These are phyloP conservation scores for Brachionus angularis DNA, from an alignment of 1,140 invertebrate species.

Conservation along the genomic window DNA sequence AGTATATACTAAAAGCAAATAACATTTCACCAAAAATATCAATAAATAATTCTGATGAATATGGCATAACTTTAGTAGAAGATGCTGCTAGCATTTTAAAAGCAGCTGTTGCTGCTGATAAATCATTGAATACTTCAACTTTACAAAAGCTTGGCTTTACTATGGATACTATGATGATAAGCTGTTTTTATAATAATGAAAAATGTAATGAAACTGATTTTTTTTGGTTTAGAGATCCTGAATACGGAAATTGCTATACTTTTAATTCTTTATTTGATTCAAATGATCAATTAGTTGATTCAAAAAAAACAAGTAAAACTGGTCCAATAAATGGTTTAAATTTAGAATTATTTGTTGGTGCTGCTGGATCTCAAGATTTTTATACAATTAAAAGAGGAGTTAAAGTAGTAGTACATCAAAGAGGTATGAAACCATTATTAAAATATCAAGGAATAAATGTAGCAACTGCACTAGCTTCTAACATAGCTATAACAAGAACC, in stretches of 20 bases:
- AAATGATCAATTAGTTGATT: background rate
- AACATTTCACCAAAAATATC: background rate
- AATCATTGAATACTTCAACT: background rate
- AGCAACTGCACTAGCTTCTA: background rate
- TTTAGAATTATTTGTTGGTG: constrained; percentile 35
- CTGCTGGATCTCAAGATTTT: background rate
- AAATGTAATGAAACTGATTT: background rate
- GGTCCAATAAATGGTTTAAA: constrained; percentile 33
- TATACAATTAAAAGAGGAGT: constrained; percentile 1
- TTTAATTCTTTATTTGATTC: constrained; percentile 28
- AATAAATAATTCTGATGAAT: background rate
- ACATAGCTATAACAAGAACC: background rate
- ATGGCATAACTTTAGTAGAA: background rate
- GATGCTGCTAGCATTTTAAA: background rate
- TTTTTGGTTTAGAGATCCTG: background rate
- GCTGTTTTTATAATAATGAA: constrained; percentile 39
- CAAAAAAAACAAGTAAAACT: background rate
- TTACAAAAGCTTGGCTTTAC: constrained; percentile 5
- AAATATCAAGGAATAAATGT: constrained; percentile 28
- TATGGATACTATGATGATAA: constrained; percentile 31
- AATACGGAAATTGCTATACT: constrained; percentile 41
- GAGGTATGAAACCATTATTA: background rate
- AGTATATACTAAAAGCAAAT: background rate
- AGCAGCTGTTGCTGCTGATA: background rate
- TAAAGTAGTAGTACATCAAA: background rate